Evolutionary conservation across 1,140 invertebrate genomes (phyloP), one percentile per base, ranked within the genome.

Genomic region (Drosophila watanabei): DNA sequence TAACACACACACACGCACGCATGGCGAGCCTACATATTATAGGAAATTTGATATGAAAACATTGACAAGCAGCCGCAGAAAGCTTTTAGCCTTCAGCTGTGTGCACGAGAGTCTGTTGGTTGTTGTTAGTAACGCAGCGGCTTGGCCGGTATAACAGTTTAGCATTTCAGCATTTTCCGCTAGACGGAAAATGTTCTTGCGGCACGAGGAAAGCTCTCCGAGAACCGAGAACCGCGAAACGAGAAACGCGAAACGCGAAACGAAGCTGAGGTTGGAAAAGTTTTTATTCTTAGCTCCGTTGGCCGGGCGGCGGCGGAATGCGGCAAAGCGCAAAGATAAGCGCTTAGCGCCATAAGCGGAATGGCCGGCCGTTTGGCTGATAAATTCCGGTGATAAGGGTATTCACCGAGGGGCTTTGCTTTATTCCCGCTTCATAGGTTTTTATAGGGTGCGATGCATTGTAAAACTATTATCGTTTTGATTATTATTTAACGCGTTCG

Each of bases 51-150:
- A 75, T 82, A 82, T 71, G 61, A 86, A 87, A 86, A 86, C 70
- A 79, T 79, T 82, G 82, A 41, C 41, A 49, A 60, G 54, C 65
- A 51, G 54, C 64, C 49, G 41, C 52, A 46, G 28, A 51, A 70
- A 88, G 80, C 84, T 87, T 77, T 87, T 39, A 59, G 59, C 59
- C 60, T 82, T 88, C 83, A 87, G 84, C 84, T 83, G 84, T 88
- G 76, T 57, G 63, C 37, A 60, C 75, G 68, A 85, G 35, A 58
- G 56, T 11, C 7, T 13, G 14, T 51, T 51, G 14, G 65, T 68
- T 54, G 79, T 75, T 88, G 49, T 32, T 56, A 71, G 70, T 59
- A 73, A 73, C 65, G 49, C 16, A 61, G 56, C 58, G 64, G 30
- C 32, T 43, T 58, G 35, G 33, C 48, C 30, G 28, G 58, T 85